Percentiles rank a stretch among this genome's conserved stretches.
Conservation (phyloP, 2,888 invertebrate genomes). For the Leptinotarsa rubiginosa region DNA sequence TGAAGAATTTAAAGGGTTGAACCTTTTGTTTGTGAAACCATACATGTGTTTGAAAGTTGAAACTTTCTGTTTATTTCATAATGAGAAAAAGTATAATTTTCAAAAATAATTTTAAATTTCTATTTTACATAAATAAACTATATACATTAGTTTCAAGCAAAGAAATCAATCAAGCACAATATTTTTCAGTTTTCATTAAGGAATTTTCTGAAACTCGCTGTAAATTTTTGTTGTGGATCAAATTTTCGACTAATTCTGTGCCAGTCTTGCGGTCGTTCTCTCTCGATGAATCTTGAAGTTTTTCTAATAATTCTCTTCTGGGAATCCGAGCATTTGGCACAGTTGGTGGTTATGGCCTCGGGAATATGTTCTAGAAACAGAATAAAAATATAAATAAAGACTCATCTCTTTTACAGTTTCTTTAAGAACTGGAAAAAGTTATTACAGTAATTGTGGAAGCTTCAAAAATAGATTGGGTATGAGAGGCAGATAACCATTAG, state of each 20-base stretch:
- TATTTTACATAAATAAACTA: neutral
- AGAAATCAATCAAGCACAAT: neutral
- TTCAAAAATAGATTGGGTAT: too few species aligned
- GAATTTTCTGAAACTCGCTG: slow-evolving; percentile 43
- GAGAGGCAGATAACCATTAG: too few species aligned
- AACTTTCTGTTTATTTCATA: too few species aligned
- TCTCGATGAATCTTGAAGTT: slow-evolving; percentile 72
- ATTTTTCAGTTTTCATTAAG: slow-evolving; percentile 35
- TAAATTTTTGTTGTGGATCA: slow-evolving; percentile 64
- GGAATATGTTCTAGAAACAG: slow-evolving; percentile 71
- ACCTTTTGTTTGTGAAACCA: too few species aligned
- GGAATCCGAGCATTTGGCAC: slow-evolving; percentile 74
- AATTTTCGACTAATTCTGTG: slow-evolving; percentile 67
- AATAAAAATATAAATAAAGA: neutral
- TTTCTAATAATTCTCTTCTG: slow-evolving; percentile 74
- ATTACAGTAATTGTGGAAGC: too few species aligned
- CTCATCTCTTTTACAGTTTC: neutral
- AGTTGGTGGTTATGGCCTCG: slow-evolving; percentile 76
- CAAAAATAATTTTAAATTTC: neutral
- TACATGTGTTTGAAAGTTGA: too few species aligned
- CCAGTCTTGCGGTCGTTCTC: slow-evolving; percentile 65
- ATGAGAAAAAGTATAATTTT: too few species aligned
- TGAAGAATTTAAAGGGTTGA: too few species aligned
- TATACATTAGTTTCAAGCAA: neutral
- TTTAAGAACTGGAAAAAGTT: neutral